phyloP scores from a whole-genome alignment of 2,888 invertebrate species.

The Tipula unca region DNA sequence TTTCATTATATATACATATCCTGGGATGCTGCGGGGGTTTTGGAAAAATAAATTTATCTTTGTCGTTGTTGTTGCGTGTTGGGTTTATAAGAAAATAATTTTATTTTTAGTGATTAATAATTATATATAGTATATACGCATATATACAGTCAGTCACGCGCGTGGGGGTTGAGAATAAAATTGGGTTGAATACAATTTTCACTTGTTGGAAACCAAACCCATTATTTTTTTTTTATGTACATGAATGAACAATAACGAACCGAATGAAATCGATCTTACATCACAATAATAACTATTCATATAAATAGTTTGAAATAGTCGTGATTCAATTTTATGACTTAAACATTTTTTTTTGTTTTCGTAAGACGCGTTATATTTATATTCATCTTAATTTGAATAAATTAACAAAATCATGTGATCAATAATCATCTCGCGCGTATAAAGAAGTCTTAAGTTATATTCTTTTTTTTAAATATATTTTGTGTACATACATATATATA shows the following conservation, averaged over 20 bases:
- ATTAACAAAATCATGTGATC: constrained; percentile 14
- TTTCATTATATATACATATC: neutral
- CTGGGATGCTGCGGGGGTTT: neutral
- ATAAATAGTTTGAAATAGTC: neutral
- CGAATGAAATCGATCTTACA: neutral
- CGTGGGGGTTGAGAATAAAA: neutral
- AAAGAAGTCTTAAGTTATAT: neutral
- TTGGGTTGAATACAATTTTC: neutral
- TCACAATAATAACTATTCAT: neutral
- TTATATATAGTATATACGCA: no score
- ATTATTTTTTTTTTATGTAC: neutral
- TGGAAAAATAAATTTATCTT: neutral
- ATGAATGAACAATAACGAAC: neutral
- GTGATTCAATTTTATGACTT: neutral
- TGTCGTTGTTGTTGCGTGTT: neutral
- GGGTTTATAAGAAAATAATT: neutral
- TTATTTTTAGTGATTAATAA: neutral
- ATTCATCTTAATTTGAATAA: constrained; percentile 14
- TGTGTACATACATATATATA: neutral
- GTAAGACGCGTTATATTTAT: neutral
- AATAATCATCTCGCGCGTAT: neutral
- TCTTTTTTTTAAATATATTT: no score
- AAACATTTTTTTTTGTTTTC: no score
- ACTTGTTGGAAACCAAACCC: neutral
- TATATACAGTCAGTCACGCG: no score